These are phyloP conservation scores for Drosophila mayaguana DNA, from an alignment of 2,888 invertebrate genomes.

Conservation along the genomic window DNA sequence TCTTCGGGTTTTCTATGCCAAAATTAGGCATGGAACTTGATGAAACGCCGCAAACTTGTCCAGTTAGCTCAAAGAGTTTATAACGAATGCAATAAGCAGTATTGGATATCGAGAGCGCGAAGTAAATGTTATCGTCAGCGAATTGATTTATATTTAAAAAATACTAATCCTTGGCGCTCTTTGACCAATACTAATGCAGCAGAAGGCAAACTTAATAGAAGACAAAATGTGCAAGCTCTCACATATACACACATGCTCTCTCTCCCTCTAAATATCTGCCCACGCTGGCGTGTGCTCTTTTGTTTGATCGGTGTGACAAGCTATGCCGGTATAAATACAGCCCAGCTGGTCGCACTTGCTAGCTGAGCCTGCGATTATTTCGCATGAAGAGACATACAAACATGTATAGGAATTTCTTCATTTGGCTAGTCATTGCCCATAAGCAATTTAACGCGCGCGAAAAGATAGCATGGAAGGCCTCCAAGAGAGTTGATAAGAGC, in stretches of 20 bases:
- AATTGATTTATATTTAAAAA: not conserved
- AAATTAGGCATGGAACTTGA: conserved; percentile 1
- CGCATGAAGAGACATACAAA: not conserved
- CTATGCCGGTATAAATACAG: not conserved
- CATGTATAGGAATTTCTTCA: not conserved
- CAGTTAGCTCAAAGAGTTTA: not conserved
- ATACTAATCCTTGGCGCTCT: not conserved
- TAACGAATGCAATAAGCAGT: not conserved
- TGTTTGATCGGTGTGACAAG: conserved; percentile 45
- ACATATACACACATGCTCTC: not conserved
- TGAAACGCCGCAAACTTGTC: not conserved
- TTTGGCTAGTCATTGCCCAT: conserved; percentile 43
- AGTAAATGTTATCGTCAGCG: not conserved
- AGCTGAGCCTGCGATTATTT: not conserved
- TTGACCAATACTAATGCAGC: conserved; percentile 1
- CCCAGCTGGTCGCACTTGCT: conserved; percentile 17
- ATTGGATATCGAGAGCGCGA: not conserved
- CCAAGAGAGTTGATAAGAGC: conserved; percentile 23
- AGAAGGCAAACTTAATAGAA: conserved; percentile 10
- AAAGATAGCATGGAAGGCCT: conserved; percentile 31
- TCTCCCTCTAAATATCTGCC: conserved; percentile 1
- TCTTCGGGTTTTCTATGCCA: not conserved
- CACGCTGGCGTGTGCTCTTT: conserved; percentile 3
- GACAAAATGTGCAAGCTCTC: not conserved
- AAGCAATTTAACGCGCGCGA: conserved; percentile 27